phyloP scores from a whole-genome alignment of 2,888 invertebrate species.

The Psylliodes chrysocephalus region DNA sequence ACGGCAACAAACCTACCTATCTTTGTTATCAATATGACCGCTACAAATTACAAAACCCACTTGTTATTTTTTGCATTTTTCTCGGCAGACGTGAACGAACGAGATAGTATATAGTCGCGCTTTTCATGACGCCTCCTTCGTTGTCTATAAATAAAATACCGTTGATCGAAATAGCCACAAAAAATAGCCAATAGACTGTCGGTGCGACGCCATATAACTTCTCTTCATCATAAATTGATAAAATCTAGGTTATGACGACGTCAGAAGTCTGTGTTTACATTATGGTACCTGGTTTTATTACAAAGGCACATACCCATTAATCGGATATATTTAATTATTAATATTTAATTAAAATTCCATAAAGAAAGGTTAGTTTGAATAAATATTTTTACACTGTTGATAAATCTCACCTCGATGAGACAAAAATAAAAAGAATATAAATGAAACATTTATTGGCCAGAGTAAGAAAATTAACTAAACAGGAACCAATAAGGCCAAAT shows the following conservation, averaged over 20 bases:
- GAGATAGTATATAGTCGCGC: too few species aligned
- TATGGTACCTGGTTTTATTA: not conserved
- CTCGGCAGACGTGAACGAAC: conserved; percentile 2
- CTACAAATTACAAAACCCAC: not conserved
- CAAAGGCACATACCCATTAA: not conserved
- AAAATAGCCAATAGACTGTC: conserved; percentile 27
- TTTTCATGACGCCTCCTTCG: conserved; percentile 28
- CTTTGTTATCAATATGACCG: not conserved
- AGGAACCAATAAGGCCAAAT: too few species aligned
- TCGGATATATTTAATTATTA: not conserved
- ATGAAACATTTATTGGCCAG: too few species aligned
- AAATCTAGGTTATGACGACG: conserved; percentile 30
- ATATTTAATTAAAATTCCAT: conserved; percentile 1
- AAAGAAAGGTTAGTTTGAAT: not conserved
- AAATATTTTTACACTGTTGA: too few species aligned
- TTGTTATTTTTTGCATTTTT: not conserved
- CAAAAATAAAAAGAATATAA: too few species aligned
- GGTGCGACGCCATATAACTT: conserved; percentile 26
- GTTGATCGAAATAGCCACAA: conserved; percentile 39
- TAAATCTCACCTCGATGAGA: too few species aligned
- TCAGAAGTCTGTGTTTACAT: not conserved
- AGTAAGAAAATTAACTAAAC: too few species aligned
- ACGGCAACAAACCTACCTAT: not conserved
- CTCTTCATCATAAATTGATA: conserved; percentile 27
- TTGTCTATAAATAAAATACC: conserved; percentile 41